Evolutionary conservation across 2,888 invertebrate species (phyloP), one percentile per base, ranked within the genome.

Genomic region (Marronus borbonicus): DNA sequence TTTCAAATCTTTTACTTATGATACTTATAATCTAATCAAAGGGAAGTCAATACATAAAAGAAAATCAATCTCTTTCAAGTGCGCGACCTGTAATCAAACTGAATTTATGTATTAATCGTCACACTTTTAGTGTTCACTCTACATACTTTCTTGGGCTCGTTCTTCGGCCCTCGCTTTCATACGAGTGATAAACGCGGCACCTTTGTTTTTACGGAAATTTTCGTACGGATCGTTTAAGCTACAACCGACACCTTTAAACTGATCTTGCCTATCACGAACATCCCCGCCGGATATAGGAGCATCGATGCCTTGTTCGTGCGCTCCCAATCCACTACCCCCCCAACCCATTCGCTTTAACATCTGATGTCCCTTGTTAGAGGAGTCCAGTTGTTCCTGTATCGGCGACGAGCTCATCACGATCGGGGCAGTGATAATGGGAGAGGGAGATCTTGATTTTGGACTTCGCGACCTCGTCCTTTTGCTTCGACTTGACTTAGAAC

Each of bases 331-430:
- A 58, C 93, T 94, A 55, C 98, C 98, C 80, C 95, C 94, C 99
- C 99, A 99, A 2, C 98, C 99, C 98, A 99, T 99, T 90, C 98
- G 98, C 89, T 95, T 95, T 80, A 99, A 91, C 90, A 99, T 92
- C 89, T 98, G 98, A 89, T 99, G 99, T 0, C 99, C 99, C 87
- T 98, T 98, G 89, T 99, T 99, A 80, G 94, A 94, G 78, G 96
- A 93, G 86, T 97, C 97, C 79, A 96, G 89, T 81, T 95, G 95
- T 82, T 93, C 82, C 74, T 80, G 81, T 0, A 76, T 66, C 4
- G 60, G 69, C 14, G 77, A 79, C 10, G 78, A 17, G 31, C 65
- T 66, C 14, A 74, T 20, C 10, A 79, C 24, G 12, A 68, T 24
- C 5, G 79, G 74, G 0, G 77, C 68, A 39, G 31, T 68, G 14